Percentiles rank a stretch among this genome's conserved stretches.
Conservation (phyloP, 2,888 invertebrate genomes). For the Drepanosiphum platanoidis region DNA sequence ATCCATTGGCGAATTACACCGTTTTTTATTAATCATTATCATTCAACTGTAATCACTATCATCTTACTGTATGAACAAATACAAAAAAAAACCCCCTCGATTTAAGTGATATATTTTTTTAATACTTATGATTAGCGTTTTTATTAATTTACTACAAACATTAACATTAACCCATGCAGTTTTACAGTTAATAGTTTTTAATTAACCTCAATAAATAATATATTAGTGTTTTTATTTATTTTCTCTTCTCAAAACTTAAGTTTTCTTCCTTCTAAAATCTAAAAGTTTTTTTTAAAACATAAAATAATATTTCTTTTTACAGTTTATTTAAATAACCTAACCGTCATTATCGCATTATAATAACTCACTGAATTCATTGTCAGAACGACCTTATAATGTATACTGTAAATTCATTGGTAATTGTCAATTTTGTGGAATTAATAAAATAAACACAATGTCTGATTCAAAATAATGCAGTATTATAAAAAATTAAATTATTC, state of each 20-base stretch:
- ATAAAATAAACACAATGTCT: conserved; percentile 30
- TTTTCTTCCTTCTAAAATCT: not conserved
- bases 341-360: not conserved
- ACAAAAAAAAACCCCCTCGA: not conserved
- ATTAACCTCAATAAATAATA: conserved; percentile 37
- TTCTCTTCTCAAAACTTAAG: not conserved
- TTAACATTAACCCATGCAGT: conserved; percentile 10
- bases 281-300: not conserved
- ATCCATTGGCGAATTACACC: conserved; percentile 25
- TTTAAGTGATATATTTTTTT: conserved; percentile 48
- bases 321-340: not conserved
- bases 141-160: conserved; percentile 47
- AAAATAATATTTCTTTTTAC: not conserved
- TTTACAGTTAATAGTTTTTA: conserved; percentile 19
- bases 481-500: conserved; percentile 6
- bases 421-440: conserved; percentile 26
- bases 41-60: conserved; percentile 19
- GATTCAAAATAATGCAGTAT: conserved; percentile 17
- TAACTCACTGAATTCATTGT: conserved; percentile 1
- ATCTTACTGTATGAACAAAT: conserved; percentile 16
- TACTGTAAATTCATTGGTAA: not conserved
- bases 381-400: not conserved
- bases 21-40: conserved; percentile 38
- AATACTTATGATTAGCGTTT: conserved; percentile 53
- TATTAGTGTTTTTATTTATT: conserved; percentile 8